These are phyloP conservation scores for Spisula solida DNA, from an alignment of 2,888 invertebrate genomes.

Conservation along the genomic window DNA sequence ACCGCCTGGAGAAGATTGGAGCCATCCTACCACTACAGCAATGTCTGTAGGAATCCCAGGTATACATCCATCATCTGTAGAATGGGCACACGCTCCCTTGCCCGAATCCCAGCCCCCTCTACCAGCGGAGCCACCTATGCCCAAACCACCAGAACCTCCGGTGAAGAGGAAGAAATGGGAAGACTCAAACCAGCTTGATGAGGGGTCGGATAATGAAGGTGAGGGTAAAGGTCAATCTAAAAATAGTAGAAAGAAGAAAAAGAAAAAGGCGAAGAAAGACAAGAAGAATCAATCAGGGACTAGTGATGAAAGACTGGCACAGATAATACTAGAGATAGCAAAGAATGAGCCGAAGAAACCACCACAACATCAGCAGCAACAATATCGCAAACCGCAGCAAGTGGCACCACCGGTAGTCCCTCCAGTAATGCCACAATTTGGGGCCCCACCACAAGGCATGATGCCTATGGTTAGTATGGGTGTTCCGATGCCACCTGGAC, in stretches of 20 bases:
- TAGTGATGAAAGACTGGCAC: conserved; percentile 63
- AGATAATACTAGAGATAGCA: conserved; percentile 65
- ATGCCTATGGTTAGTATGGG: conserved; percentile 38
- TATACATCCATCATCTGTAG: conserved; percentile 21
- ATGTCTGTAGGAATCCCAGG: conserved; percentile 47
- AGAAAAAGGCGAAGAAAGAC: conserved; percentile 44
- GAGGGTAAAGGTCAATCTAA: conserved; percentile 49
- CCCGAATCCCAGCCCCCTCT: conserved; percentile 52
- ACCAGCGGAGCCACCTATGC: conserved; percentile 62
- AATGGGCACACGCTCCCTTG: conserved; percentile 29
- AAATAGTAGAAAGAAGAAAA: conserved; percentile 45
- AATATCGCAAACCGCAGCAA: background rate
- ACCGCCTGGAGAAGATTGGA: conserved; percentile 64
- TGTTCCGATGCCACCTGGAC: background rate
- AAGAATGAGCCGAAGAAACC: conserved; percentile 55
- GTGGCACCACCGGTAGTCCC: background rate
- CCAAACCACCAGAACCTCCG: conserved; percentile 64
- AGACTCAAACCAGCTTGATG: conserved; percentile 33
- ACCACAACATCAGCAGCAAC: background rate
- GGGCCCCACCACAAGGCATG: conserved; percentile 20
- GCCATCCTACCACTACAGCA: conserved; percentile 39
- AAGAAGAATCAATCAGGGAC: conserved; percentile 46
- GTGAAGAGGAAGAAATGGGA: conserved; percentile 44
- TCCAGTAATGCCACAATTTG: conserved; percentile 27
- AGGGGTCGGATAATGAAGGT: conserved; percentile 47